These are phyloP conservation scores for Sapajus apella DNA, from an alignment of 2,113 vertebrate genomes.

Conservation along the genomic window DNA sequence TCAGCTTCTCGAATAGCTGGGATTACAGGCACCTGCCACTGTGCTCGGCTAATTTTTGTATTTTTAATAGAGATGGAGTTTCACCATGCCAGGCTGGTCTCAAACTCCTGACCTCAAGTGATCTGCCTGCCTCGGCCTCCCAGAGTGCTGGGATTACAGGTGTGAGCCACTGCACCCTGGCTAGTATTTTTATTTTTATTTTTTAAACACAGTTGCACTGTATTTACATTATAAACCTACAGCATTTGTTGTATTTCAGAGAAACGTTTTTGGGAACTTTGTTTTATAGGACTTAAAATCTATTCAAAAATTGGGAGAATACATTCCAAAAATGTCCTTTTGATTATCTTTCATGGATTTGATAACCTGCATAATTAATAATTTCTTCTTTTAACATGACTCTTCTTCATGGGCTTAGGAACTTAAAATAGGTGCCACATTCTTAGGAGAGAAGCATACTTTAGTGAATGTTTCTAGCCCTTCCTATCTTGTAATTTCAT, in stretches of 20 bases:
- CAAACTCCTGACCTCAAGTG: too few relatives aligned
- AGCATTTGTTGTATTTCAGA: neutral
- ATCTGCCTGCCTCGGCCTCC: too few relatives aligned
- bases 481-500: neutral
- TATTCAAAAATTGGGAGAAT: neutral
- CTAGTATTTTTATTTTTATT: neutral
- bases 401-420: neutral
- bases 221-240: neutral
- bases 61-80: too few relatives aligned
- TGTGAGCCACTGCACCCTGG: rapidly evolving
- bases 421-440: neutral
- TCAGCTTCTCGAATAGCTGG: too few relatives aligned
- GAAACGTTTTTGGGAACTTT: neutral
- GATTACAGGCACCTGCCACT: too few relatives aligned
- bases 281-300: neutral
- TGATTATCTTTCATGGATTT: conserved; percentile 5
- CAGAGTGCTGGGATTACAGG: too few relatives aligned
- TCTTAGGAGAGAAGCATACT: neutral
- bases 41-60: too few relatives aligned
- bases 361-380: conserved; percentile 25
- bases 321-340: conserved; percentile 25
- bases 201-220: neutral
- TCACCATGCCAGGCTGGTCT: too few relatives aligned
- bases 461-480: neutral
- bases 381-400: conserved; percentile 23